A percentile compares a stretch with the other conserved stretches of the same genome.
Evolutionary conservation across 2,113 vertebrate species (phyloP).

Genomic region (Corvus hawaiiensis): DNA sequence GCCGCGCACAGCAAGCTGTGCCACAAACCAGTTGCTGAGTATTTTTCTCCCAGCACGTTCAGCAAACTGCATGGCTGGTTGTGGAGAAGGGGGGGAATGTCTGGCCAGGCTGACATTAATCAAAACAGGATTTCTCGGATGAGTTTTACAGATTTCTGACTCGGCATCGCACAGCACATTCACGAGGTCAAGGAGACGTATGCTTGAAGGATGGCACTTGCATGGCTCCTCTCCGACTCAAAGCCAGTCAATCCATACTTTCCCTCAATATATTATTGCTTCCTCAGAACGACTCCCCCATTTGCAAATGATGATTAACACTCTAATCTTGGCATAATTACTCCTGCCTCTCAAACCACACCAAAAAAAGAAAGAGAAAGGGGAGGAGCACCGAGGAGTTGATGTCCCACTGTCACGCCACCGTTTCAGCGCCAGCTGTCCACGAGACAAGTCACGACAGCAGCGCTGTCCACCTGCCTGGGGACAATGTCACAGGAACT

Average conservation of each 20-base stretch:
- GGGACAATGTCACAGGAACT: neutral
- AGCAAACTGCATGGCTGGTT: neutral
- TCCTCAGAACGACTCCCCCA: neutral
- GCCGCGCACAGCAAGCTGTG: neutral
- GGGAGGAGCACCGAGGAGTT: neutral
- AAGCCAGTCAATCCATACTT: neutral
- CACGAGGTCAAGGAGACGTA: neutral
- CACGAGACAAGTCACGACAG: neutral
- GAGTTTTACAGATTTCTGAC: neutral
- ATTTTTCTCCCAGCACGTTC: neutral
- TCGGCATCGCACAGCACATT: neutral
- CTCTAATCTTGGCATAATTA: conserved; percentile 1
- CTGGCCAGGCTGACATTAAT: neutral
- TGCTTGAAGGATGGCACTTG: neutral
- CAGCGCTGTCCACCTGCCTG: neutral
- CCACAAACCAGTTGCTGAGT: neutral
- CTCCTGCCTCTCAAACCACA: neutral
- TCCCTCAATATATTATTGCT: neutral
- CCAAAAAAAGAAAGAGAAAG: neutral
- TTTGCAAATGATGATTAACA: conserved; percentile 10
- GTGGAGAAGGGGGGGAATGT: neutral
- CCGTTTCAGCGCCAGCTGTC: neutral
- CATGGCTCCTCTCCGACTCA: neutral
- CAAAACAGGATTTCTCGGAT: neutral
- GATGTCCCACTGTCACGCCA: neutral